Base-by-base conservation (phyloP, 2,113 vertebrate species). In the Uria lomvia region DNA sequence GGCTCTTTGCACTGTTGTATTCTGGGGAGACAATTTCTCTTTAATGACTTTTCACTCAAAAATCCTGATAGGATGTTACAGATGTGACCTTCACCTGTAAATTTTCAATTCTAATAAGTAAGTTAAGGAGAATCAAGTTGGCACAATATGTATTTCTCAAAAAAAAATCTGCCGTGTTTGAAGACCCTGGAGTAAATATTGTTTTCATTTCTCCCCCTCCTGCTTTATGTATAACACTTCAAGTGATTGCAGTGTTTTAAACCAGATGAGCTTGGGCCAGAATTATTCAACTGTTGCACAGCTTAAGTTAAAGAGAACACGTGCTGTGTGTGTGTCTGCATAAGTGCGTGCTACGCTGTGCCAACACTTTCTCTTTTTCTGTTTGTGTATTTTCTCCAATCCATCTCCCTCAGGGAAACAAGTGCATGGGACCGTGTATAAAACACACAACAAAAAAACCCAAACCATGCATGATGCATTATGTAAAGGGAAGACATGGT, bases 321-420 rank as follows among this genome's bases (percentile, higher is more conserved):
- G 81, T 76, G 66, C 83, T 74, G 14, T 91, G 62, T 91, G 62
- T 68, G 66, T 87, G 77, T 77, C 87, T 76, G 91, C 89, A 76
- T 68, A 94, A 77, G 42, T 80, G 63, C 52, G 62, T 11, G 56
- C 62, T 68, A 9, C 22, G 49, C 76, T 75, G 9, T 83, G 82
- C 88, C 85, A 95, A 89, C 20, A 30, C 5, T 86, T 90, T 70
- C 71, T 60, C n/a, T 55, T 90, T 86, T 86, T 89, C 88, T 92
- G 18, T 75, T 78, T 1, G 2, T 0, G 0, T 72, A 45, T 89
- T 94, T 94, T 78, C 80, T 84, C 75, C 83, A 73, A 9, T 58
- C 47, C 20, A 5, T 71, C 43, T 90, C 77, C 50, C 81, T 76
- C 66, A 55, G 89, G 96, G 75, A 82, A 92, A 79, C 14, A 66